A percentile compares a stretch with the other conserved stretches of the same genome.
Conservation (phyloP, 2,888 invertebrate species). For the Baccha elongata region DNA sequence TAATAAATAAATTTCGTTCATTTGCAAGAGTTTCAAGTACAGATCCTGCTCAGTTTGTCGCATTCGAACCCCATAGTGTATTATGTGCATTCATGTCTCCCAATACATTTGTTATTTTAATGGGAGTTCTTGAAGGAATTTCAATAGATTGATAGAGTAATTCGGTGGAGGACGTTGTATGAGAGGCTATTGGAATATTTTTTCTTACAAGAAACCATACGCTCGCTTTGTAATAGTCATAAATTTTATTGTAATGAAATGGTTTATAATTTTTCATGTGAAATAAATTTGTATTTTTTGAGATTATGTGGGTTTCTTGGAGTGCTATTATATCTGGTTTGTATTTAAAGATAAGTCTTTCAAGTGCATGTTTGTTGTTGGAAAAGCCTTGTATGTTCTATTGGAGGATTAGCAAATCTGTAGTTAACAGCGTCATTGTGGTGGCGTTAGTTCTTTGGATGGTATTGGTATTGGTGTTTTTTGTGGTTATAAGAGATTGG, state of each 20-base stretch:
- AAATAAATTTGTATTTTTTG: neutral
- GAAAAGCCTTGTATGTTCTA: constrained; percentile 42
- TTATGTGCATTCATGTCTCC: neutral
- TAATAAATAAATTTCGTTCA: too few relatives aligned
- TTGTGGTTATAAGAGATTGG: too few relatives aligned
- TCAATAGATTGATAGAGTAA: constrained; percentile 13
- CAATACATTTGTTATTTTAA: neutral
- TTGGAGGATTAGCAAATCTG: constrained; percentile 30
- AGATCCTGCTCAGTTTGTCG: neutral
- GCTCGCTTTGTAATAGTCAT: neutral
- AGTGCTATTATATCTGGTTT: constrained; percentile 22
- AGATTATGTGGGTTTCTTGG: constrained; percentile 31
- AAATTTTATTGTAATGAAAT: neutral
- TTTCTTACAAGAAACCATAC: constrained; percentile 16
- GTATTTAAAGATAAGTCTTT: constrained; percentile 10
- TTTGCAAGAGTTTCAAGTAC: too few relatives aligned
- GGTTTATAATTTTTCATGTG: too few relatives aligned
- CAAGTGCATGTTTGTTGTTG: constrained; percentile 21
- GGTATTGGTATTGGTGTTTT: too few relatives aligned
- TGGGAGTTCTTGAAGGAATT: neutral
- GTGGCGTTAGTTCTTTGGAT: neutral
- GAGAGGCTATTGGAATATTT: neutral
- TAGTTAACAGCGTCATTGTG: constrained; percentile 2
- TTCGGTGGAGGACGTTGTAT: neutral
- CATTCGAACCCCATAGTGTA: constrained; percentile 10